These are phyloP conservation scores for Cosmia trapezina DNA, from an alignment of 2,888 invertebrate genomes.

Conservation along the genomic window DNA sequence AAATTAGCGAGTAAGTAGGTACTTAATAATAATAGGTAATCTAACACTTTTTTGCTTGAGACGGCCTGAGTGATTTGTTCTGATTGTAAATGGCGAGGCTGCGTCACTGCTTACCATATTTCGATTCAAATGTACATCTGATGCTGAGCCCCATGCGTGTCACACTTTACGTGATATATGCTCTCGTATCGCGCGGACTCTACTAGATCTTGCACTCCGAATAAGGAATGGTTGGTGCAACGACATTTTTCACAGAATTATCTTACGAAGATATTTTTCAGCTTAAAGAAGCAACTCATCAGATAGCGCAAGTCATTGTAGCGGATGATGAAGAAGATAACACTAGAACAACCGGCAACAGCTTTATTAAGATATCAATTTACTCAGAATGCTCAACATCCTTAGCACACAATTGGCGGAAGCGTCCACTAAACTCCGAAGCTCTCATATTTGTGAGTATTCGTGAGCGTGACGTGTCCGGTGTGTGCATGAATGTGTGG, in stretches of 20 bases:
- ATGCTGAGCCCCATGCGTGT: conserved; percentile 27
- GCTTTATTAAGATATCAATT: conserved; percentile 34
- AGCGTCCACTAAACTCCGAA: conserved; percentile 28
- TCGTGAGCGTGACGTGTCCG: conserved; percentile 26
- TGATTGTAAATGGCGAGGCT: conserved; percentile 37
- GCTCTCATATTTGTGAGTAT: conserved; percentile 18
- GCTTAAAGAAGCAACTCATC: background rate
- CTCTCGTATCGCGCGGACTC: conserved; percentile 16
- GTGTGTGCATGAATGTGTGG: conserved; percentile 23
- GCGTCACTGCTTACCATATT: conserved; percentile 54
- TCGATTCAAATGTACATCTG: conserved; percentile 53
- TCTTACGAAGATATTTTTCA: conserved; percentile 1
- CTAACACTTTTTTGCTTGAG: conserved; percentile 44
- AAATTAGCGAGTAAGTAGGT: conserved; percentile 19
- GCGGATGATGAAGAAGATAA: conserved; percentile 9
- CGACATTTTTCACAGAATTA: background rate
- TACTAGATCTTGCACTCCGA: conserved; percentile 3
- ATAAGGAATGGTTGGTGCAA: background rate
- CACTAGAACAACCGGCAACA: conserved; percentile 24
- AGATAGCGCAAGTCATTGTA: background rate
- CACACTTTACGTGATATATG: conserved; percentile 48
- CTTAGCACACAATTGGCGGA: conserved; percentile 52
- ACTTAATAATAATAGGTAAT: conserved; percentile 11
- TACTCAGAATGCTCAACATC: conserved; percentile 41
- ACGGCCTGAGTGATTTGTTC: conserved; percentile 46